Evolutionary conservation across 2,888 invertebrate species (phyloP), one percentile per base, ranked within the genome.

Genomic region (Asteroscopus sphinx): DNA sequence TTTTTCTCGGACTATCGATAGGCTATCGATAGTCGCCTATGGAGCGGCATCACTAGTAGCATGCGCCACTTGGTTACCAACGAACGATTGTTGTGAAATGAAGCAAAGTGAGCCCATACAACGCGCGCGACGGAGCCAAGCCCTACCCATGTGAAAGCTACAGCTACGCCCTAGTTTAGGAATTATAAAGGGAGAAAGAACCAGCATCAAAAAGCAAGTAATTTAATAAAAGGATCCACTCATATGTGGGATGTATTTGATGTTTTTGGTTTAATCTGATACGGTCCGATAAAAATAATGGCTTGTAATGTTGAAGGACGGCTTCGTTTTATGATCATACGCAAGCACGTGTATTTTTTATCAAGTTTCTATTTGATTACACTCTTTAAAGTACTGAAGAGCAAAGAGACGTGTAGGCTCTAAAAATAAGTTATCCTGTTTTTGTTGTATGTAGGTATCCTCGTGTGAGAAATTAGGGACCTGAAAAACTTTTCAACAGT

Each of bases 261-360:
- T 49, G 61, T 55, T 55, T 45, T 48, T 61, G 54, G 48, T 67
- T 61, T 61, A 45, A 61, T 67, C 49, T 49, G 55, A 49, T 67
- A 60, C 16, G 41, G 32, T 33, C 48, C 37, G 62, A 61, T 65
- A 65, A 67, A 67, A 67, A 54, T 67, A 67, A 65, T 61, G 37
- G 33, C 37, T 36, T 48, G 42, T 39, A 35, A 65, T 47, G 15
- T 40, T 65, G 48, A 54, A 49, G 33, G 48, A 46, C 40, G 47
- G 40, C 40, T 32, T 36, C 47, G 11, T 12, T 60, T 66, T 53
- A 54, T 26, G 48, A 35, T 61, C 25, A 15, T 15, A 11, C 16
- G 12, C 16, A 12, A 39, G 5, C 30, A 58, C 21, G 11, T 40
- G 36, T 48, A 35, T 44, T 32, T 48, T 48, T 66, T 21, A 53